phyloP scores from a whole-genome alignment of 2,113 vertebrate genomes.

The Pongo pygmaeus region DNA sequence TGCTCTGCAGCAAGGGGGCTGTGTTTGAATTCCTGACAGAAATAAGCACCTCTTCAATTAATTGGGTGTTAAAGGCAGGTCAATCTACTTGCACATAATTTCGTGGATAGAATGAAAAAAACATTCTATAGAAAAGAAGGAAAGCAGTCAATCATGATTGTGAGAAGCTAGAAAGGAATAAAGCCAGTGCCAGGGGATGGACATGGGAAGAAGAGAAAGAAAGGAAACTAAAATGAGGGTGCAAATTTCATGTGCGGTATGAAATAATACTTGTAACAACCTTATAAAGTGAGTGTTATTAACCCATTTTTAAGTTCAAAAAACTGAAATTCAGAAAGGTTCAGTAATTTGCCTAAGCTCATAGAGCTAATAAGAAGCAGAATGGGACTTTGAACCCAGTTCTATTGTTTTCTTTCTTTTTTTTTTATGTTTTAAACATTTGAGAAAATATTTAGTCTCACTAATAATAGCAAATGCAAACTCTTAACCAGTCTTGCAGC shows the following conservation, averaged over 20 bases:
- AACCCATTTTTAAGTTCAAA: neutral
- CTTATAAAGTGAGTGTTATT: neutral
- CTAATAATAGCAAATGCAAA: neutral
- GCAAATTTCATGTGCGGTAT: neutral
- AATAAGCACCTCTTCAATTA: neutral
- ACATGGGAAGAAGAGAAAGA: neutral
- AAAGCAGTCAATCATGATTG: neutral
- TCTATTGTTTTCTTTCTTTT: neutral
- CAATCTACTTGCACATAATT: neutral
- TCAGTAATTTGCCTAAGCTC: neutral
- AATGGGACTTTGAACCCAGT: neutral
- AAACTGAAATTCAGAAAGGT: neutral
- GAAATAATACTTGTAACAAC: neutral
- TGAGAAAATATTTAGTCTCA: too few species aligned
- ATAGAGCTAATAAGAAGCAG: neutral
- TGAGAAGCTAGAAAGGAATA: neutral
- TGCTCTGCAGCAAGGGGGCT: neutral
- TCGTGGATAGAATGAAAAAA: neutral
- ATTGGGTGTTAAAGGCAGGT: neutral
- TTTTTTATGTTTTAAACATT: too few species aligned
- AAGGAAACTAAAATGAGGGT: neutral
- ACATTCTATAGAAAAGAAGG: neutral
- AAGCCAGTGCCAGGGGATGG: neutral
- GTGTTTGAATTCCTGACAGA: neutral
- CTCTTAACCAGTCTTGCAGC: neutral